Conservation (phyloP, 2,888 invertebrate species). For the Augochlorella aurata region DNA sequence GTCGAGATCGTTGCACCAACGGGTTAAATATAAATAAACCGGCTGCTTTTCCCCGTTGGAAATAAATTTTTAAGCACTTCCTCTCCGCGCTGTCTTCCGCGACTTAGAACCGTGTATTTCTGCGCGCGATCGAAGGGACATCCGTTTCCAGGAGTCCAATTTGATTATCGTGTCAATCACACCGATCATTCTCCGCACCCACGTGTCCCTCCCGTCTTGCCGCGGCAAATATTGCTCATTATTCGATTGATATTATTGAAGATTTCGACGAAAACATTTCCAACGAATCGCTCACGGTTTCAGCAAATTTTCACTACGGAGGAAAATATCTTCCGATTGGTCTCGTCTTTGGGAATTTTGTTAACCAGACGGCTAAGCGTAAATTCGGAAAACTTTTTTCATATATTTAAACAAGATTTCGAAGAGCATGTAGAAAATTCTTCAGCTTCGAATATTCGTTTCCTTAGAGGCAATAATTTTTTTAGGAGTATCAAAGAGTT, state of each 20-base stretch:
- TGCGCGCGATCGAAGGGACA: slow-evolving; percentile 21
- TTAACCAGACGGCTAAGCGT: neutral
- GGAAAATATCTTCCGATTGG: neutral
- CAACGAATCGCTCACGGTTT: neutral
- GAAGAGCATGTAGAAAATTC: too few species aligned
- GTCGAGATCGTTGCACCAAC: slow-evolving; percentile 45
- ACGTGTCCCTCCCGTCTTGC: slow-evolving; percentile 7
- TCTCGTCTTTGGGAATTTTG: too few species aligned
- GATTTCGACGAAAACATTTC: neutral
- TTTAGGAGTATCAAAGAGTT: too few species aligned
- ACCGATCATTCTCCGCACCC: slow-evolving; percentile 23
- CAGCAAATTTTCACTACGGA: neutral
- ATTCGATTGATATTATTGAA: neutral
- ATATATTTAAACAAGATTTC: too few species aligned
- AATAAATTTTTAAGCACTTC: slow-evolving; percentile 47
- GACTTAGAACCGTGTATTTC: slow-evolving; percentile 27
- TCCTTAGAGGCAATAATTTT: too few species aligned
- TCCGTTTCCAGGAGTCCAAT: slow-evolving; percentile 36
- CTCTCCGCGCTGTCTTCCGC: slow-evolving; percentile 22
- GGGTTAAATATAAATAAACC: slow-evolving; percentile 49
- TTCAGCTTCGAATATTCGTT: too few species aligned
- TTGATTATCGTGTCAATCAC: slow-evolving; percentile 40
- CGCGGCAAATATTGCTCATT: neutral
- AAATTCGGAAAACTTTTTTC: neutral
- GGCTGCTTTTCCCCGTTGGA: slow-evolving; percentile 18